These are phyloP conservation scores for Xiphorhynchus elegans DNA, from an alignment of 2,113 vertebrate species.

Conservation along the genomic window DNA sequence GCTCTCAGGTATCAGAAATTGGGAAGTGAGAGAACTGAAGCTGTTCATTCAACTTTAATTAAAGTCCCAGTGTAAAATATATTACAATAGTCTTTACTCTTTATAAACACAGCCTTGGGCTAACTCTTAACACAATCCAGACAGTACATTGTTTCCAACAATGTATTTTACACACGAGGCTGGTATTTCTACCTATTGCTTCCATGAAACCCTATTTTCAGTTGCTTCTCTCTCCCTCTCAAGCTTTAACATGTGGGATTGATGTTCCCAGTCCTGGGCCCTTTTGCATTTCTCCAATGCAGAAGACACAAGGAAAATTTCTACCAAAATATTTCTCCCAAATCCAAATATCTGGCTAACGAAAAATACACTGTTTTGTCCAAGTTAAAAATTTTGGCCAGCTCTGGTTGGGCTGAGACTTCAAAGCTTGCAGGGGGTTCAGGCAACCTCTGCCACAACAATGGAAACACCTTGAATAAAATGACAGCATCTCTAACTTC, in stretches of 20 bases:
- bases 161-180: not conserved
- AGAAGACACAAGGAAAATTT: not conserved
- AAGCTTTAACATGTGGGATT: not conserved
- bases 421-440: not conserved
- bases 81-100: constrained; percentile 34
- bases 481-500: not conserved
- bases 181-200: not conserved
- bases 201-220: not conserved
- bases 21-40: constrained; percentile 36
- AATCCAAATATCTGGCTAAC: not conserved
- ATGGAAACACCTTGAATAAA: not conserved
- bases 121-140: constrained; percentile 33
- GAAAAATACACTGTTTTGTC: not conserved
- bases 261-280: not conserved
- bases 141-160: constrained; percentile 13
- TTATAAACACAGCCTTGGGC: constrained; percentile 7
- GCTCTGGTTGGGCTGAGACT: not conserved
- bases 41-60: constrained; percentile 52
- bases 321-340: not conserved
- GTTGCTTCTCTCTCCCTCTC: not conserved
- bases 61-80: constrained; percentile 12
- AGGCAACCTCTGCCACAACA: not conserved
- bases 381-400: not conserved
- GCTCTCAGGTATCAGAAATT: constrained; percentile 38
- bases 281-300: not conserved